Evolutionary conservation across 2,888 invertebrate genomes (phyloP).

Genomic region (Seira ritae): DNA sequence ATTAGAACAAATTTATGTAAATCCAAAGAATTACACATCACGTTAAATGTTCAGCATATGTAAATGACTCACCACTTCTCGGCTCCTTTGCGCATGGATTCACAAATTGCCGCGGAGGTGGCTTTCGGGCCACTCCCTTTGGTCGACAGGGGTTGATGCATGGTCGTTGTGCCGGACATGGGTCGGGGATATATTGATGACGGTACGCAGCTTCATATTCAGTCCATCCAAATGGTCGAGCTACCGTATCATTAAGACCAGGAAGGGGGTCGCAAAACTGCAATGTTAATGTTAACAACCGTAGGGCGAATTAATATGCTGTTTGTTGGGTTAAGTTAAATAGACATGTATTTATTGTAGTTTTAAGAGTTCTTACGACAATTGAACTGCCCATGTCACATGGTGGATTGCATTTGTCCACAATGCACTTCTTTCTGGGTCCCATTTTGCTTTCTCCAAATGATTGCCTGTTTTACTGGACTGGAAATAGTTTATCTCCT

Average conservation of each 20-base stretch:
- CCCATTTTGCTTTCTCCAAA: neutral
- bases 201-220: constrained; percentile 73
- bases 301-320: neutral
- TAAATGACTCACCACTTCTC: constrained; percentile 45
- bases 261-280: constrained; percentile 72
- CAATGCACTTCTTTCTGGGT: constrained; percentile 34
- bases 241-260: constrained; percentile 68
- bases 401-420: constrained; percentile 69
- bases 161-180: constrained; percentile 55
- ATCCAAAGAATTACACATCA: neutral
- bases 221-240: constrained; percentile 71
- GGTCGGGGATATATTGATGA: constrained; percentile 70
- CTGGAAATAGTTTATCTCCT: too few relatives aligned
- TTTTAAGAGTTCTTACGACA: constrained; percentile 59
- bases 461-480: too few relatives aligned
- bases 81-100: constrained; percentile 47
- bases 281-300: neutral
- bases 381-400: constrained; percentile 70
- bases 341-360: neutral
- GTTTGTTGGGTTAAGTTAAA: neutral
- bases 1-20: neutral
- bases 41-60: neutral
- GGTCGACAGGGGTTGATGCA: constrained; percentile 67
- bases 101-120: constrained; percentile 66
- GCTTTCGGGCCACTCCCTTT: constrained; percentile 54